phyloP scores from a whole-genome alignment of 2,888 invertebrate species.

The Drosophila prolongata region DNA sequence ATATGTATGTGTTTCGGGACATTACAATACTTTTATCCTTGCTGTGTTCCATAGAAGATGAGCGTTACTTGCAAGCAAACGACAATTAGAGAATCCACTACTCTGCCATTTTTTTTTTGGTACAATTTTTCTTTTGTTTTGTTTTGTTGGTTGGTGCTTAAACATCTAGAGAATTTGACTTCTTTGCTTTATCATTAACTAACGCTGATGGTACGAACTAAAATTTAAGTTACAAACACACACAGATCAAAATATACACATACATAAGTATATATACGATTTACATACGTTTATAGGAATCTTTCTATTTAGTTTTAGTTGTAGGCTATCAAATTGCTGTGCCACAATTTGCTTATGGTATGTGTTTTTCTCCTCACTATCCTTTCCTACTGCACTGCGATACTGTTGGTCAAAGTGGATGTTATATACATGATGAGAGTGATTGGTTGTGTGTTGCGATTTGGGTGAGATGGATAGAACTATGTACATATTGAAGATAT shows the following conservation, averaged over 20 bases:
- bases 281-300: slow-evolving; percentile 72
- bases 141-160: slow-evolving; percentile 65
- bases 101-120: slow-evolving; percentile 46
- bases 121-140: slow-evolving; percentile 35
- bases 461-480: slow-evolving; percentile 10
- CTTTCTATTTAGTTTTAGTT: slow-evolving; percentile 62
- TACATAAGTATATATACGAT: slow-evolving; percentile 32
- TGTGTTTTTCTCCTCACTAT: slow-evolving; percentile 47
- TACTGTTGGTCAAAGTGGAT: slow-evolving; percentile 63
- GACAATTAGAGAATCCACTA: slow-evolving; percentile 44
- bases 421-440: slow-evolving; percentile 59
- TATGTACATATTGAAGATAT: slow-evolving; percentile 59
- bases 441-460: slow-evolving; percentile 45
- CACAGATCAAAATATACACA: slow-evolving; percentile 44
- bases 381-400: slow-evolving; percentile 44
- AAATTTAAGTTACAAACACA: slow-evolving; percentile 67
- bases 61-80: slow-evolving; percentile 18
- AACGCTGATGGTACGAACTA: slow-evolving; percentile 46
- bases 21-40: slow-evolving; percentile 33
- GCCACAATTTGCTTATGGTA: slow-evolving; percentile 69
- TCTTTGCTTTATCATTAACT: slow-evolving; percentile 61
- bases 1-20: slow-evolving; percentile 14
- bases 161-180: slow-evolving; percentile 73
- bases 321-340: slow-evolving; percentile 53
- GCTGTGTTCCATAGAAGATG: slow-evolving; percentile 12